Evolutionary conservation across 2,797 vertebrate species (phyloP).

Genomic region (Lutjanus argentimaculatus): DNA sequence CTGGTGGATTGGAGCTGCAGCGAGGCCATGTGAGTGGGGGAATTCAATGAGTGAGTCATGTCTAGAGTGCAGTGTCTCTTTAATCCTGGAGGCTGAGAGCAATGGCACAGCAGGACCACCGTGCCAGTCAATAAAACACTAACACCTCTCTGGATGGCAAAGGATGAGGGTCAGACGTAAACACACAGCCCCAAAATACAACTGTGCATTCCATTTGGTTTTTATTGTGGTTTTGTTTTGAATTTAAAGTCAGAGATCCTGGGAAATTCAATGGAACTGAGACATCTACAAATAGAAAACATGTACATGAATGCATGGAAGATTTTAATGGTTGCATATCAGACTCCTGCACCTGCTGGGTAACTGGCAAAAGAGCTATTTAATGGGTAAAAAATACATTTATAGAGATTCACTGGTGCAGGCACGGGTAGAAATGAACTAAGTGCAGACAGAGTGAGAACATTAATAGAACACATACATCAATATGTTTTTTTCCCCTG

Average conservation of each 20-base stretch:
- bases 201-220: background rate
- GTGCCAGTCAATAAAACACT: conserved; percentile 55
- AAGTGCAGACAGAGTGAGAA: too few species aligned
- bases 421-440: too few species aligned
- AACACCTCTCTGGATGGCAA: conserved; percentile 54
- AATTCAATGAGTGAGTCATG: conserved; percentile 66
- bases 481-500: too few species aligned
- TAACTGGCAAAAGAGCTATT: too few species aligned
- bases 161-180: conserved; percentile 46
- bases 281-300: background rate
- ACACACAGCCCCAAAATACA: conserved; percentile 22
- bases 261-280: background rate
- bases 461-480: too few species aligned
- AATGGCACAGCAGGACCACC: conserved; percentile 58
- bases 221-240: conserved; percentile 14
- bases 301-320: background rate
- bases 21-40: conserved; percentile 57
- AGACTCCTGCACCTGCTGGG: too few species aligned
- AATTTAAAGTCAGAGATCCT: background rate
- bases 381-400: too few species aligned
- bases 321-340: too few species aligned
- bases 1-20: conserved; percentile 44
- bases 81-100: conserved; percentile 61
- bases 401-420: too few species aligned
- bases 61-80: conserved; percentile 61